Conservation (phyloP, 2,113 vertebrate genomes). For the Otis tarda region DNA sequence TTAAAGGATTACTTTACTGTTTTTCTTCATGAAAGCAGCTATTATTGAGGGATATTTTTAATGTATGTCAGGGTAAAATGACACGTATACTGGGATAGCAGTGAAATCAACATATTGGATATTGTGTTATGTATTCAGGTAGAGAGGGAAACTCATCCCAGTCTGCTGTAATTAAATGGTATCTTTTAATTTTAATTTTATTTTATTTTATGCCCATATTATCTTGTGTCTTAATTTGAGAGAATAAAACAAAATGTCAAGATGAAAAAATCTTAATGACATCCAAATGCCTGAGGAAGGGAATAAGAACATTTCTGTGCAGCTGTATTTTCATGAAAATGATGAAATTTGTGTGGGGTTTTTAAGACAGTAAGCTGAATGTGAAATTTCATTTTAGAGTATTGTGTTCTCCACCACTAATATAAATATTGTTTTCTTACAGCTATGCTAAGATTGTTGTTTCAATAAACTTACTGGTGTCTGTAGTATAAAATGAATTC, state of each 20-base stretch:
- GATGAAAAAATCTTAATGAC: neutral
- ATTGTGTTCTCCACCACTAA: neutral
- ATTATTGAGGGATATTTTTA: neutral
- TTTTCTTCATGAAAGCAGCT: neutral
- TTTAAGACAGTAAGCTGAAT: neutral
- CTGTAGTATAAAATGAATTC: neutral
- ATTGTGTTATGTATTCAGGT: neutral
- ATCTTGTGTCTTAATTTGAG: neutral
- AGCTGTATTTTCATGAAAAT: slow-evolving; percentile 3
- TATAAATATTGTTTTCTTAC: neutral
- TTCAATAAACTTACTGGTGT: neutral
- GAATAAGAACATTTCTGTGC: neutral
- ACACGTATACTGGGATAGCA: neutral
- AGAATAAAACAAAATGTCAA: neutral
- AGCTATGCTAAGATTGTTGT: neutral
- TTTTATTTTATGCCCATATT: neutral
- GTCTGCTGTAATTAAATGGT: neutral
- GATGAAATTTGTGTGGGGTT: neutral
- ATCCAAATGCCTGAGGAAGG: neutral
- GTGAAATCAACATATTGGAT: neutral
- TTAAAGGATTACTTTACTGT: neutral
- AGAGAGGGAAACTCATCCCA: neutral
- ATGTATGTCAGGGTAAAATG: neutral
- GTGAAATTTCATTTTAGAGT: neutral
- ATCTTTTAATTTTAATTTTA: neutral